These are phyloP conservation scores for Tenthredo distinguenda DNA, from an alignment of 2,888 invertebrate genomes.

Conservation along the genomic window DNA sequence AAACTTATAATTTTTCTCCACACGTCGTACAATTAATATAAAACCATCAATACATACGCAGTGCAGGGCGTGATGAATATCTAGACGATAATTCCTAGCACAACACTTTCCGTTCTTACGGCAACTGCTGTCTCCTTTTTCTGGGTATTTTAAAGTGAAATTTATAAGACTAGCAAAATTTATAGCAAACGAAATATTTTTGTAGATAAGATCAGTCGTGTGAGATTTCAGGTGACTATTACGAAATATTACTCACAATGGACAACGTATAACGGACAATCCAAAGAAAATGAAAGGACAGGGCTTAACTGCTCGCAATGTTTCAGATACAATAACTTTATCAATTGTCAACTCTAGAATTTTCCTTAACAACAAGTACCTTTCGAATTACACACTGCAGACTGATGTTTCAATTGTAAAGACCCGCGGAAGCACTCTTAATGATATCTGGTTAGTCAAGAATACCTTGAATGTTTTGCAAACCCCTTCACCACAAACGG, in stretches of 20 bases:
- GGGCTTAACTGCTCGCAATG: not conserved
- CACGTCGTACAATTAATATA: not conserved
- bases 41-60: not conserved
- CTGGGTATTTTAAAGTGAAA: not conserved
- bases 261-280: not conserved
- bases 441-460: not conserved
- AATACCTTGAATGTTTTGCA: too few relatives aligned
- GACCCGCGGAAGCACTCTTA: not conserved
- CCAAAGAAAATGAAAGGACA: not conserved
- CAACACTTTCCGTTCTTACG: not conserved
- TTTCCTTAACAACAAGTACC: not conserved
- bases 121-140: not conserved
- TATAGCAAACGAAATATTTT: not conserved
- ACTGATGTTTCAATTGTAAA: not conserved
- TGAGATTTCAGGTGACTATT: not conserved
- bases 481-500: too few relatives aligned
- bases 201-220: not conserved
- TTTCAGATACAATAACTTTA: not conserved
- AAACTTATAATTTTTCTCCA: not conserved
- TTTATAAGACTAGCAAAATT: not conserved
- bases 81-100: not conserved
- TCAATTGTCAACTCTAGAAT: not conserved
- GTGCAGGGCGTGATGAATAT: not conserved
- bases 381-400: not conserved
- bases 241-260: not conserved